These are phyloP conservation scores for Drepanosiphum platanoidis DNA, from an alignment of 2,888 invertebrate genomes.

Conservation along the genomic window DNA sequence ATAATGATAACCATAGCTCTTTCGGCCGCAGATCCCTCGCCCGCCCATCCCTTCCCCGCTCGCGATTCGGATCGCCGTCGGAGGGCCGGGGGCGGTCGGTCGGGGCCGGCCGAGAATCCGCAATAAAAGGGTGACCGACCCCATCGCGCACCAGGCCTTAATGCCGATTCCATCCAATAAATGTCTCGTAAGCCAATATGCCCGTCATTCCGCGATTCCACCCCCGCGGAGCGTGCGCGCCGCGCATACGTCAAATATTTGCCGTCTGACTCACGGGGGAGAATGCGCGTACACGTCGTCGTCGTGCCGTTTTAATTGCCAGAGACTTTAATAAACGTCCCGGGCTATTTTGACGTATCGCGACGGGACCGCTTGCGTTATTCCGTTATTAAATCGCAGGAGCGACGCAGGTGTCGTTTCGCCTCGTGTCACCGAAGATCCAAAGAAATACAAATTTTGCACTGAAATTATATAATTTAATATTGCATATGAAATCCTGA, in stretches of 20 bases:
- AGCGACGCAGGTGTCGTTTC: no score
- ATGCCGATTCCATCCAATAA: slow-evolving; percentile 62
- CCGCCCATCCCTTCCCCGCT: background rate
- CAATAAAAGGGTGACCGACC: slow-evolving; percentile 62
- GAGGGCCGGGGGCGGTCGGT: background rate
- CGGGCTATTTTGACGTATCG: slow-evolving; percentile 26
- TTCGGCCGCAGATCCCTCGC: background rate
- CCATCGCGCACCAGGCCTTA: slow-evolving; percentile 56
- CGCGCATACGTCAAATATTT: slow-evolving; percentile 53
- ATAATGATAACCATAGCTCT: no score
- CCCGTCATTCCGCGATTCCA: slow-evolving; percentile 45
- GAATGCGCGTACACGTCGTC: background rate
- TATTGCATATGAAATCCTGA: no score
- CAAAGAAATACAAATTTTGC: no score
- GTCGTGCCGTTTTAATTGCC: slow-evolving; percentile 14
- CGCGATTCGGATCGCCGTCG: background rate
- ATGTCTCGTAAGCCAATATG: slow-evolving; percentile 61
- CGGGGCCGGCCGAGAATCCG: slow-evolving; percentile 44
- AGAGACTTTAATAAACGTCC: slow-evolving; percentile 30
- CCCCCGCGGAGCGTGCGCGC: slow-evolving; percentile 20
- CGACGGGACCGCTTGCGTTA: no score
- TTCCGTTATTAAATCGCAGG: no score
- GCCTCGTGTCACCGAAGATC: no score
- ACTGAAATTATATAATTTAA: no score
- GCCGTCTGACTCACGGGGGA: slow-evolving; percentile 58